Base-by-base conservation (phyloP, 2,888 invertebrate genomes). In the Callimorpha dominula region DNA sequence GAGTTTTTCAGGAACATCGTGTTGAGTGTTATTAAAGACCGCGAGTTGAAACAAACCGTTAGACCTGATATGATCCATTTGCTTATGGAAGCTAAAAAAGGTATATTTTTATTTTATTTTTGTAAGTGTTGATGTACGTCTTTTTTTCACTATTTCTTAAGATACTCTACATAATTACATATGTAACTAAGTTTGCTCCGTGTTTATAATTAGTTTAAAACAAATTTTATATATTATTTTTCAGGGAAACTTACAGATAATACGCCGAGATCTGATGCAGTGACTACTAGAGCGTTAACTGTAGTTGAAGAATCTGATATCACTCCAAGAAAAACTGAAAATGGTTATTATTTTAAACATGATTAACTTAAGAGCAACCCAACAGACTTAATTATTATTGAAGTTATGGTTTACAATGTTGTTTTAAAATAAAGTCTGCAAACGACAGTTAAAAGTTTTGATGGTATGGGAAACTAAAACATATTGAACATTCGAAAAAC, bases 1-100 rank as follows among this genome's bases (percentile, higher is more conserved):
- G 63, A 31, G 0, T 96, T 93, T 80, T 95, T 96, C 72, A 88
- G 81, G 15, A 81, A 84, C 0, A 74, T 95, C 42, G 93, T 96
- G 0, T 76, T 88, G 15, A 85, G 85, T 0, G 90, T 95, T 4
- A 96, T 96, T 89, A 85, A 87, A 52, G 85, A 93, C 0, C 87
- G 96, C 0, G 90, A 93, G 43, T 73, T 86, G 42, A 75, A 89
- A 4, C 87, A 92, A 2, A 93, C 93, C 20, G 79, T 93, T 9
- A 89, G 96, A n/a, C 93, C 92, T 3, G 96, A 96, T 73, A 96
- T 96, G 96, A 96, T 96, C n/a, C 94, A 96, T 72, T 78, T 96
- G 5, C 87, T 96, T 0, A 91, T 96, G 91, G 95, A 96, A 83
- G 95, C 96, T 17, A 94, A 93, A 75, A 94, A 94, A 87, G 95